Base-by-base conservation (phyloP, 2,113 vertebrate species). In the Rhea pennata region DNA sequence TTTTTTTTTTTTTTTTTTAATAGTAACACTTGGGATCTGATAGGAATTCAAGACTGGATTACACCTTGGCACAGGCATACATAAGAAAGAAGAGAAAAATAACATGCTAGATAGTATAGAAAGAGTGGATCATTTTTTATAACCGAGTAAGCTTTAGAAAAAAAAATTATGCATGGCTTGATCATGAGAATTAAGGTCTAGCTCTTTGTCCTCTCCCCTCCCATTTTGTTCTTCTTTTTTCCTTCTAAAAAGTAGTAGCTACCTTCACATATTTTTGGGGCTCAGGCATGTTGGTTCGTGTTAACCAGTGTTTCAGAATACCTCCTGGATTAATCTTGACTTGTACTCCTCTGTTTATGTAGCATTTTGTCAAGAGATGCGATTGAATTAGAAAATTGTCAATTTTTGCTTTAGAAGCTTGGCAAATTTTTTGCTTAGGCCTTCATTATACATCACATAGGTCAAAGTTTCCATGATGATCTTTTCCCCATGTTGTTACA, bases 21-120 rank as follows among this genome's bases (percentile, higher is more conserved):
- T 66, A 61, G 19, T 40, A 66, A 56, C 14, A 9, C 12, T 59
- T 74, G 22, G 39, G 14, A 33, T 71, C 26, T 66, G 54, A 17
- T 71, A 71, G 50, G 36, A 89, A 78, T 74, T 78, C 14, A 53
- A 69, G 40, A 8, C n/a, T 84, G 64, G 21, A 54, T 82, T 87
- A 53, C 66, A 26, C 44, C 56, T 50, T 0, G 0, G n/a, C 62
- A 12, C 23, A 22, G 0, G 31, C 72, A 19, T 6, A 1, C 19
- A 4, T 71, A 67, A 91, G 33, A 80, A 71, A 74, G 40, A 51
- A 89, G n/a, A 29, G 14, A 46, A 22, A 59, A 58, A 88, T 15
- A 0, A 74, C 12, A 29, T 67, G 10, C 54, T 31, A 88, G 4
- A 40, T 19, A 56, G 23, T 64, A 48, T 42, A 39, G 13, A 80